A percentile compares a stretch with the other conserved stretches of the same genome.
These are phyloP conservation scores for Thera obeliscata DNA, from an alignment of 2,888 invertebrate species.

Conservation along the genomic window DNA sequence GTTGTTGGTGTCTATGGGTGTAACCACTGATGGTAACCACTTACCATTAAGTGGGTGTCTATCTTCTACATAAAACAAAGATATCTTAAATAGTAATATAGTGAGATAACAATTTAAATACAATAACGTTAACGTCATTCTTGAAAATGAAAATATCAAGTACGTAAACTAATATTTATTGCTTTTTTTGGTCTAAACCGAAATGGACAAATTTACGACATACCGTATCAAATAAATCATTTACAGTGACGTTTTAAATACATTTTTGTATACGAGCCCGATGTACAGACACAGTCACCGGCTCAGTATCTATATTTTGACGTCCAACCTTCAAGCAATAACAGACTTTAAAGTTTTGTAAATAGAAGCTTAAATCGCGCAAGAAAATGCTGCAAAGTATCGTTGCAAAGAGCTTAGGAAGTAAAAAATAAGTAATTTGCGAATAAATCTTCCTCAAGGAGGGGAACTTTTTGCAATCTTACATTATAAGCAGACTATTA, in stretches of 20 bases:
- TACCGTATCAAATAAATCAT: slow-evolving; percentile 77
- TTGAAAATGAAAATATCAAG: slow-evolving; percentile 32
- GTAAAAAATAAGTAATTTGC: slow-evolving; percentile 81
- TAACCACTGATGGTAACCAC: no score
- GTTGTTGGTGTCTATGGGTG: no score
- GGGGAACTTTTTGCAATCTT: slow-evolving; percentile 74
- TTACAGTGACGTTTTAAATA: slow-evolving; percentile 82
- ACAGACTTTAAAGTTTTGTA: neutral
- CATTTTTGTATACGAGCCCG: slow-evolving; percentile 82
- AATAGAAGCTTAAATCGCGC: slow-evolving; percentile 34
- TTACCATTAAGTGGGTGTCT: no score
- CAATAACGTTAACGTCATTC: slow-evolving; percentile 17
- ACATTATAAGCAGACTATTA: slow-evolving; percentile 81
- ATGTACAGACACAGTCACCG: slow-evolving; percentile 59
- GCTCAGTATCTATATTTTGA: slow-evolving; percentile 39
- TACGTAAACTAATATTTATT: slow-evolving; percentile 63
- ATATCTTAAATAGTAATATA: neutral
- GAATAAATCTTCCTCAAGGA: slow-evolving; percentile 77
- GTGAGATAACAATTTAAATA: neutral
- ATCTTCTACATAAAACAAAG: no score
- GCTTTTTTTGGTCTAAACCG: slow-evolving; percentile 68
- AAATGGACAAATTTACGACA: slow-evolving; percentile 83
- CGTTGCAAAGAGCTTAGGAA: slow-evolving; percentile 62
- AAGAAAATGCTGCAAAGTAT: slow-evolving; percentile 31
- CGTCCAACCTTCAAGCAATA: slow-evolving; percentile 19